Percentiles rank a stretch among this genome's conserved stretches.
Evolutionary conservation across 1,140 invertebrate genomes (phyloP).

Genomic region (Brachionus plicatilis): DNA sequence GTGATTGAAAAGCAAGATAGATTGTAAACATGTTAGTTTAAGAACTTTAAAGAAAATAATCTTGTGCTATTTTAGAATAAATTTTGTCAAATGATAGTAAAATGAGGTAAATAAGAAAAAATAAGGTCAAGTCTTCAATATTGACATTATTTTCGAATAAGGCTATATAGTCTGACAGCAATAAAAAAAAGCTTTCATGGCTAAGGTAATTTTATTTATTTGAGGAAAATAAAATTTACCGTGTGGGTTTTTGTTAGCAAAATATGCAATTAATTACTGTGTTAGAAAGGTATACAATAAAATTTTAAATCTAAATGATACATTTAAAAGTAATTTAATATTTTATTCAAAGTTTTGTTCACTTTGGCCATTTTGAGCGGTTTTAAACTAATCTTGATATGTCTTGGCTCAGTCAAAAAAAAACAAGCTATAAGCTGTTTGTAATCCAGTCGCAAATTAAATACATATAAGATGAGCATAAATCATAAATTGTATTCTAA

Average conservation of each 20-base stretch:
- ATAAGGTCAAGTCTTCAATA: not conserved
- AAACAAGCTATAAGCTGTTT: not conserved
- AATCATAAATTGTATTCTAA: not conserved
- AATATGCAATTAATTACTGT: not conserved
- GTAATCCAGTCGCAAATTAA: slow-evolving; percentile 24
- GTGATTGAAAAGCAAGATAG: not conserved
- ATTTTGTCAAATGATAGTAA: not conserved
- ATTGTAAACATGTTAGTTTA: slow-evolving; percentile 1
- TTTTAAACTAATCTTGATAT: slow-evolving; percentile 30
- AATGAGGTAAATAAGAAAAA: not conserved
- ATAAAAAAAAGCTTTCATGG: not conserved
- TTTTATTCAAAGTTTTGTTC: not conserved
- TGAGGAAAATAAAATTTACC: not conserved
- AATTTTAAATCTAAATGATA: not conserved
- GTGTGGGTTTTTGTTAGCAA: not conserved
- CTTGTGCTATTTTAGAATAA: not conserved
- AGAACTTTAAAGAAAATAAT: not conserved
- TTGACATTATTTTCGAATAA: not conserved
- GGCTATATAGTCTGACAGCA: not conserved
- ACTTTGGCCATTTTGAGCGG: not conserved
- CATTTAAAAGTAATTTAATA: slow-evolving; percentile 31
- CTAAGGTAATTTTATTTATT: not conserved
- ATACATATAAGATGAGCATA: not conserved
- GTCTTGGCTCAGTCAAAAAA: not conserved
- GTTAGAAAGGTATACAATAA: not conserved